Conservation (phyloP, 2,113 vertebrate genomes). For the Carassius gibelio region DNA sequence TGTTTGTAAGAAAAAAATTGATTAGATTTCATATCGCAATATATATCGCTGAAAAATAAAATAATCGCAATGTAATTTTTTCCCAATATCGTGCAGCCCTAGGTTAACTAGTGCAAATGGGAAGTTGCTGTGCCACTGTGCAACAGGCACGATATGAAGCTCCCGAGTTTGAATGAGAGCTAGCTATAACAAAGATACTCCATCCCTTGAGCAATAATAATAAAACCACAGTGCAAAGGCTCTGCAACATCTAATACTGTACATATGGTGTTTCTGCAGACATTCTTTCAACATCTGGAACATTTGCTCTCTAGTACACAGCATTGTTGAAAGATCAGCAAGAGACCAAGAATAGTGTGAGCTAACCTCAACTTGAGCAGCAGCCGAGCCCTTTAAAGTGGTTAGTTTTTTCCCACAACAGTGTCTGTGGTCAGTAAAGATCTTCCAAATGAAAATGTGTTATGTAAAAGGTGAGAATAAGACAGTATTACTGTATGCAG, state of each 20-base stretch:
- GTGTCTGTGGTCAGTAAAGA: neutral
- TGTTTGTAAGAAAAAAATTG: too few relatives aligned
- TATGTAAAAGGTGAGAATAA: conserved; percentile 11
- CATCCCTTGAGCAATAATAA: conserved; percentile 18
- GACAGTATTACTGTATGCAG: neutral
- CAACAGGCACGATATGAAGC: neutral
- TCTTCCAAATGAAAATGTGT: neutral
- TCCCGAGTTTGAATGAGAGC: neutral
- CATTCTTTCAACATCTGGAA: conserved; percentile 42
- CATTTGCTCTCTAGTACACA: conserved; percentile 1
- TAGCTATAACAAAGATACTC: conserved; percentile 3
- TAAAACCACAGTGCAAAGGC: neutral
- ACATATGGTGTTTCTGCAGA: conserved; percentile 21
- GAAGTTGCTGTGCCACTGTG: neutral
- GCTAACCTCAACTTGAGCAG: conserved; percentile 5
- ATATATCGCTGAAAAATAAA: too few relatives aligned
- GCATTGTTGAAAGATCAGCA: neutral
- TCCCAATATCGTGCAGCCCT: too few relatives aligned
- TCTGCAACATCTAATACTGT: conserved; percentile 28
- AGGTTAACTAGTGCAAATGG: neutral
- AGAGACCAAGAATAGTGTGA: neutral
- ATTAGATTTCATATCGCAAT: too few relatives aligned
- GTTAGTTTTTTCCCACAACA: neutral
- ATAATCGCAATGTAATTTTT: too few relatives aligned
- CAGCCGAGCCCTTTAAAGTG: neutral